Conservation (phyloP, 2,888 invertebrate genomes). For the Fissipunctia ypsillon region DNA sequence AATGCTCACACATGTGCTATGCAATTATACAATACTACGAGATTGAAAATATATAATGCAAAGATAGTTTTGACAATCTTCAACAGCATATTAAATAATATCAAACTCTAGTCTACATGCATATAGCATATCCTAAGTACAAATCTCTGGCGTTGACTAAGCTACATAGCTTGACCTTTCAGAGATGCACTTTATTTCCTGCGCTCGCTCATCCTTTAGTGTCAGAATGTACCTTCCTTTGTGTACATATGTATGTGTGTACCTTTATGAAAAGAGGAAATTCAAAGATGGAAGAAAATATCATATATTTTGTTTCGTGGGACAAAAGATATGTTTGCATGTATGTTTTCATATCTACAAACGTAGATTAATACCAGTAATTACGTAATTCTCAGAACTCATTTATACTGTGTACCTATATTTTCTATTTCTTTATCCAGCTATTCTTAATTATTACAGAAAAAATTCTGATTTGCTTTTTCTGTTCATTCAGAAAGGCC, state of each 20-base stretch:
- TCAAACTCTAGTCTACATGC: constrained; percentile 12
- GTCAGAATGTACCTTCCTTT: constrained; percentile 39
- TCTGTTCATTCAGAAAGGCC: too few species aligned
- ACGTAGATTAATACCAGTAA: too few species aligned
- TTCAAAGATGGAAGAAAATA: constrained; percentile 12
- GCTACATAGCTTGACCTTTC: constrained; percentile 54
- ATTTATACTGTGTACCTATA: background rate
- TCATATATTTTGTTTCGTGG: background rate
- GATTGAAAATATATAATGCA: too few species aligned
- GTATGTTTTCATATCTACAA: background rate
- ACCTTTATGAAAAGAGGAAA: background rate
- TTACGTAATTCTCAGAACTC: background rate
- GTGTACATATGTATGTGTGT: constrained; percentile 17
- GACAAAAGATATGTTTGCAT: background rate
- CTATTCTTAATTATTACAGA: background rate
- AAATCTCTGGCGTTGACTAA: constrained; percentile 47
- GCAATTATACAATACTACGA: too few species aligned
- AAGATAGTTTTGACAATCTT: too few species aligned
- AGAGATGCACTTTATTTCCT: constrained; percentile 59
- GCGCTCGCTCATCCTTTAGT: constrained; percentile 45
- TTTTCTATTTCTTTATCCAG: background rate
- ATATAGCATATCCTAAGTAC: constrained; percentile 39
- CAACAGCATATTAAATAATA: too few species aligned
- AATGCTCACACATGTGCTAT: too few species aligned
- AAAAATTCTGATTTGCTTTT: background rate